These are phyloP conservation scores for Polietes domitor DNA, from an alignment of 2,888 invertebrate species.

Conservation along the genomic window DNA sequence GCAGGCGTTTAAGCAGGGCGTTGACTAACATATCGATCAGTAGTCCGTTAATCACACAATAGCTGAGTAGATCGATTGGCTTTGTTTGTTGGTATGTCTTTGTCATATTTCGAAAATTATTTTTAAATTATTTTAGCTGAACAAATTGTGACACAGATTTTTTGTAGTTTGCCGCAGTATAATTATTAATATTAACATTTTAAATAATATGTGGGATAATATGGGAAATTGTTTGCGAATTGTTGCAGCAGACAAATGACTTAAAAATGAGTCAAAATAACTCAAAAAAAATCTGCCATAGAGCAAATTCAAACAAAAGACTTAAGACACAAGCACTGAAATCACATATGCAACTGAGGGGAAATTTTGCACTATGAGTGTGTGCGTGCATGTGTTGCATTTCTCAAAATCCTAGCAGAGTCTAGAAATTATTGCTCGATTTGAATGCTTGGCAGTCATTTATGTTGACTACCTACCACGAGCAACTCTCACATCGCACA, in stretches of 20 bases:
- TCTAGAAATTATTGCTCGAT: not conserved
- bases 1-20: too few relatives aligned
- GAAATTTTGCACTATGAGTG: not conserved
- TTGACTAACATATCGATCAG: too few relatives aligned
- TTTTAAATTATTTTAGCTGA: too few relatives aligned
- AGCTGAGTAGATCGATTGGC: too few relatives aligned
- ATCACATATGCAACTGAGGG: not conserved
- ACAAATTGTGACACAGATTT: not conserved
- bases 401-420: not conserved
- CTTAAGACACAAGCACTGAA: not conserved
- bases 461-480: not conserved
- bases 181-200: not conserved
- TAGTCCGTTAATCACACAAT: too few relatives aligned
- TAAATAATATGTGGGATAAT: not conserved
- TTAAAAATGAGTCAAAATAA: too few relatives aligned
- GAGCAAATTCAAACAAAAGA: slow-evolving; percentile 1
- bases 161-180: not conserved
- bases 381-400: not conserved
- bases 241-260: not conserved
- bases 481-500: not conserved
- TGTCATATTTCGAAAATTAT: too few relatives aligned
- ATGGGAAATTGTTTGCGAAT: not conserved
- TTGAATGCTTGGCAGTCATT: not conserved
- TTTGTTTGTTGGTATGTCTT: too few relatives aligned
- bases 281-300: not conserved